phyloP scores from a whole-genome alignment of 2,797 vertebrate species.

The Thamnophis elegans region DNA sequence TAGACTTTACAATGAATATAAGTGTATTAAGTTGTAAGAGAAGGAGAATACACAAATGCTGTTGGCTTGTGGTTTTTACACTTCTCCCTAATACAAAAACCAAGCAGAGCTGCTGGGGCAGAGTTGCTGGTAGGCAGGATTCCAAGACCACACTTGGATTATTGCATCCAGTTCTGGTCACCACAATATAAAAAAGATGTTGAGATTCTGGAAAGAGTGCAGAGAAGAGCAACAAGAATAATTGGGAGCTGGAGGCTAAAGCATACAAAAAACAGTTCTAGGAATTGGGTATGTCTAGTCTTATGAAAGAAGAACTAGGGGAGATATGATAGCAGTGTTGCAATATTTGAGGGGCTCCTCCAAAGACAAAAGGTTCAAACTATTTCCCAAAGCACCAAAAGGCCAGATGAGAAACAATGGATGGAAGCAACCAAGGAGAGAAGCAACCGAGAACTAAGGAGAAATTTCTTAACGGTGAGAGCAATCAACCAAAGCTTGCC shows the following conservation, averaged over 20 bases:
- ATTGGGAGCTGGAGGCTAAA: too few relatives aligned
- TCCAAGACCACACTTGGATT: background rate
- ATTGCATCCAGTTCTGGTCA: background rate
- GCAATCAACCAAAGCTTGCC: too few relatives aligned
- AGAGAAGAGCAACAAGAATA: too few relatives aligned
- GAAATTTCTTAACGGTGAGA: too few relatives aligned
- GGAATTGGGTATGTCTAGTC: too few relatives aligned
- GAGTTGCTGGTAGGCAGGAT: background rate
- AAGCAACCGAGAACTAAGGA: too few relatives aligned
- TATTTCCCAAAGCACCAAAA: background rate
- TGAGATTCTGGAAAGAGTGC: background rate
- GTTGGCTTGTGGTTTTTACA: background rate
- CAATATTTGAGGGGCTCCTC: too few relatives aligned
- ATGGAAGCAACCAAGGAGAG: too few relatives aligned
- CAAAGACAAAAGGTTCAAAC: too few relatives aligned
- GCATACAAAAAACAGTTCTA: too few relatives aligned
- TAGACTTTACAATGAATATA: background rate
- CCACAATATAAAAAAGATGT: background rate
- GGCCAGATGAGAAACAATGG: background rate
- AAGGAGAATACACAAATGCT: background rate
- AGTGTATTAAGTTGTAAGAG: background rate
- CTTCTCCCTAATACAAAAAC: background rate
- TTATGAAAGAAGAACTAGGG: too few relatives aligned
- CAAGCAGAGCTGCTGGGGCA: background rate
- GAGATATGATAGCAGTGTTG: too few relatives aligned